Evolutionary conservation across 35 echinoderm and acorn worm genomes (phyloP), one percentile per base, ranked within the genome.

Genomic region (Ophiothrix spiculata): DNA sequence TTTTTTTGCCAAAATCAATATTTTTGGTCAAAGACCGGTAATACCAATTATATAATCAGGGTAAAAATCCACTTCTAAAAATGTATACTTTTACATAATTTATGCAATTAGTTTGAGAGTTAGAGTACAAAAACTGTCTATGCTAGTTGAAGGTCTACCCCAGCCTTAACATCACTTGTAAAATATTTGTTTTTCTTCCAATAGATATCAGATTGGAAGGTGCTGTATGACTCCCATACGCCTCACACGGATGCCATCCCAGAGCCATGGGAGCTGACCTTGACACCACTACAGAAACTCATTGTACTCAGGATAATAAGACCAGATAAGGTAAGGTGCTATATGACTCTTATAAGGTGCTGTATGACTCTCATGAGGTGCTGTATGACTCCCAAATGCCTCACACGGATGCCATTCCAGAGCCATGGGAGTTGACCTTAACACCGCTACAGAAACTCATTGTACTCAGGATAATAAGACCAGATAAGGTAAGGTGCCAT

Each of bases 291-390:
- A 4, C 83, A 99, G 86, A 99, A 99, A 81, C 79, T 99, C 14
- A 99, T 99, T 21, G 78, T 99, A 33, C 83, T 99, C 1, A 79
- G 96, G 35, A 94, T 99, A 0, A 94, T 99, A 38, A 91, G 96
- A 89, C 96, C 96, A 76, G 96, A 99, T 69, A 99, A 99, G 89
- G 96, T 99, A 88, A 84, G 36, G 39, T 39, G 21, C n/a, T n/a
- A n/a, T n/a, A n/a, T n/a, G n/a, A n/a, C n/a, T n/a, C n/a, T n/a
- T n/a, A n/a, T n/a, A n/a, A n/a, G n/a, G n/a, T n/a, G n/a, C n/a
- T n/a, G n/a, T n/a, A n/a, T n/a, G n/a, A n/a, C n/a, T n/a, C n/a
- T n/a, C n/a, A n/a, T n/a, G n/a, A 99, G 75, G 56, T 78, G 36
- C 56, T 99, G 17, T 99, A 99, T 73, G 96, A 99, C 39, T 94